A percentile compares a stretch with the other conserved stretches of the same genome.
Conservation (phyloP, 35 echinoderm and acorn worm genomes). For the Heliocidaris erythrogramma region DNA sequence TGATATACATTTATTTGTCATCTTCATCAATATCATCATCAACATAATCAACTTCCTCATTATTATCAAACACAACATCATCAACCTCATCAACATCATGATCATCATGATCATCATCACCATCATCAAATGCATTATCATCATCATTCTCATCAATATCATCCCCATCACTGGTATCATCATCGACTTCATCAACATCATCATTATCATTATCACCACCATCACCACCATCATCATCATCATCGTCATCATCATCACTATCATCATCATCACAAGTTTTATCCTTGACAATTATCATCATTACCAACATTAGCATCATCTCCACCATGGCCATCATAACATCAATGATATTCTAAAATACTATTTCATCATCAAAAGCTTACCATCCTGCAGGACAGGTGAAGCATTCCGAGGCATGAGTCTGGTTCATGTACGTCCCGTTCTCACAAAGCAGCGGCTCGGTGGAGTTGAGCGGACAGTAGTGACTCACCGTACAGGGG, state of each 20-base stretch:
- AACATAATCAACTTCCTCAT: neutral
- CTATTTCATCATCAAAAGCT: slow-evolving; percentile 3
- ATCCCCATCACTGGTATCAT: no score
- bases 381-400: slow-evolving; percentile 87
- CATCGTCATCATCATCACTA: neutral
- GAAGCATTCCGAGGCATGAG: slow-evolving; percentile 81
- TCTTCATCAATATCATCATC: neutral
- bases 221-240: slow-evolving; percentile 15
- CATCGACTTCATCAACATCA: neutral
- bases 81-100: neutral
- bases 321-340: neutral
- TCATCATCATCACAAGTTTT: neutral
- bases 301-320: neutral
- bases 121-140: neutral
- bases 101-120: neutral
- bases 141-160: neutral
- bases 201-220: neutral
- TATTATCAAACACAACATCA: neutral
- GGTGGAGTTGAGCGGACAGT: slow-evolving; percentile 85
- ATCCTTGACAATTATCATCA: neutral
- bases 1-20: neutral
- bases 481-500: slow-evolving; percentile 81
- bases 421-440: slow-evolving; percentile 99
- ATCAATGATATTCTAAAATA: no score
- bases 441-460: slow-evolving; percentile 88